Percentiles rank a stretch among this genome's conserved stretches.
These are phyloP conservation scores for Anabacerthia variegaticeps DNA, from an alignment of 2,797 vertebrate species.

Conservation along the genomic window DNA sequence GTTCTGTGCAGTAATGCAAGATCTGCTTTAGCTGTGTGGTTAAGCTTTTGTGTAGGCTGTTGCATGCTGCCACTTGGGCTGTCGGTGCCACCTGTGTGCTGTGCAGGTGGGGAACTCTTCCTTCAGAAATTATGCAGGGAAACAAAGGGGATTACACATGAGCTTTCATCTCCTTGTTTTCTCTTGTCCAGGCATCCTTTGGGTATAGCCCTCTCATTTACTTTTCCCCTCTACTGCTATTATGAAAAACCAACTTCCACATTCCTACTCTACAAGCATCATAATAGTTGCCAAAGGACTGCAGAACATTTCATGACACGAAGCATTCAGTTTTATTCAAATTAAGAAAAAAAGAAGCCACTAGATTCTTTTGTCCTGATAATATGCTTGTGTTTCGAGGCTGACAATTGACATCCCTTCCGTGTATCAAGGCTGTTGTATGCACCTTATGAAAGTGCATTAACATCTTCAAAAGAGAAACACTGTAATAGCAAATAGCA, in stretches of 20 bases:
- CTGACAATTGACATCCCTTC: neutral
- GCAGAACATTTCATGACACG: neutral
- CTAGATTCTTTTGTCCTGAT: neutral
- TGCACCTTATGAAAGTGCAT: neutral
- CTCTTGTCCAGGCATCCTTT: neutral
- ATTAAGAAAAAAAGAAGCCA: neutral
- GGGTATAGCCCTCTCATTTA: neutral
- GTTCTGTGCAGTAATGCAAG: neutral
- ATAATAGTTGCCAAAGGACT: neutral
- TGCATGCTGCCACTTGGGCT: neutral
- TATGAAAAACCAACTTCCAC: neutral
- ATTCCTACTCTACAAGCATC: neutral
- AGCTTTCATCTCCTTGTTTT: neutral
- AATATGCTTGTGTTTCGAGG: neutral
- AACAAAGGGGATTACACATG: neutral
- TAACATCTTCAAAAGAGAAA: neutral
- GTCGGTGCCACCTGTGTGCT: neutral
- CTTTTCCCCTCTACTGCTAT: fast-evolving
- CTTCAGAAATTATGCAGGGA: neutral
- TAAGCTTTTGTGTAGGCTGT: neutral
- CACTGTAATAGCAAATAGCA: neutral
- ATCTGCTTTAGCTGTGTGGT: neutral
- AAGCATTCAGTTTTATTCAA: neutral
- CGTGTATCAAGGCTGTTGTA: neutral
- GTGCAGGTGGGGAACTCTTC: neutral